Conservation (phyloP, 2,888 invertebrate species). For the Andrena fulva region DNA sequence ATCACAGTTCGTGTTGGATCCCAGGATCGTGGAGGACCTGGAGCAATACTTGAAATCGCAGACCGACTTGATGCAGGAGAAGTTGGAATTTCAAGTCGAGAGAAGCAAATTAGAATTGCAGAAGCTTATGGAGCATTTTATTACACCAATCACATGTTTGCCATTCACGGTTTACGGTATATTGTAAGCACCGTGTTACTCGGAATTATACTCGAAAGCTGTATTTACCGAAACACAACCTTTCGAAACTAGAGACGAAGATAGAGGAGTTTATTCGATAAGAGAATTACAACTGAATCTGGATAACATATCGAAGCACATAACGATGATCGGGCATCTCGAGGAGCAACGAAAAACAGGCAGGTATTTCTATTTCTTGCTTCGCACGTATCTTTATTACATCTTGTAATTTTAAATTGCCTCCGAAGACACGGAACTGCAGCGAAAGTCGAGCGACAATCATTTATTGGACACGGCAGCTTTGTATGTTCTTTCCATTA, state of each 20-base stretch:
- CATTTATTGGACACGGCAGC: background rate
- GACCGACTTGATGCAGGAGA: constrained; percentile 88
- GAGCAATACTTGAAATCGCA: constrained; percentile 87
- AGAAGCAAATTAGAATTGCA: constrained; percentile 88
- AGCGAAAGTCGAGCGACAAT: background rate
- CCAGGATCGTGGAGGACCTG: constrained; percentile 88
- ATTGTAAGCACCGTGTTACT: constrained; percentile 70
- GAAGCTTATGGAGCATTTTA: constrained; percentile 89
- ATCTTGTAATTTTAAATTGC: constrained; percentile 20
- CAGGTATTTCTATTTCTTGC: constrained; percentile 43
- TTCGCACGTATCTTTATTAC: background rate
- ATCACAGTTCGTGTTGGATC: constrained; percentile 88
- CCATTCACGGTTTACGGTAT: constrained; percentile 81
- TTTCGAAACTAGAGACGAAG: constrained; percentile 68
- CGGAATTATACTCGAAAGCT: constrained; percentile 5
- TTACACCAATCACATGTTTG: constrained; percentile 86
- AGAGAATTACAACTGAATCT: constrained; percentile 88
- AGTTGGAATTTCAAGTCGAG: constrained; percentile 90
- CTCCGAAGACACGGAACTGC: constrained; percentile 35
- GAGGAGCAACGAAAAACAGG: constrained; percentile 86
- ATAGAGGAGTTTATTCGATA: constrained; percentile 86
- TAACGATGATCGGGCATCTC: constrained; percentile 28
- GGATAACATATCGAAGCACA: constrained; percentile 20
- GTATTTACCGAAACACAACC: background rate
- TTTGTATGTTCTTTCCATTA: constrained; percentile 64